phyloP scores from a whole-genome alignment of 2,113 vertebrate genomes.

The Hyperopisus bebe region DNA sequence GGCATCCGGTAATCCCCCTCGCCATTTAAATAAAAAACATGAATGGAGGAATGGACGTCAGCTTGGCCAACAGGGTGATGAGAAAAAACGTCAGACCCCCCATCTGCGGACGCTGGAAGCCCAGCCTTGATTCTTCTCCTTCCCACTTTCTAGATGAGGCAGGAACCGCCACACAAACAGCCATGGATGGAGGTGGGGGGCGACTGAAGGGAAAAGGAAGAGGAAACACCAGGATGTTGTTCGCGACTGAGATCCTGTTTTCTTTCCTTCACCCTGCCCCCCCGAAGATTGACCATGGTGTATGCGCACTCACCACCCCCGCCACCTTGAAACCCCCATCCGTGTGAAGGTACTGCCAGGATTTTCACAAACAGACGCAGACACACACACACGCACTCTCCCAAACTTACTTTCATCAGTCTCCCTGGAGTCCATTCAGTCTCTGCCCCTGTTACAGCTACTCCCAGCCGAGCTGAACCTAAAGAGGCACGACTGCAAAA shows the following conservation, averaged over 20 bases:
- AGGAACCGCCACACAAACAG: constrained; percentile 46
- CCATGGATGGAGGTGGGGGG: constrained; percentile 12
- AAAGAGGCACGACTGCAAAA: not conserved
- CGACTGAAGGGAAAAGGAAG: not conserved
- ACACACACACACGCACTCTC: not conserved
- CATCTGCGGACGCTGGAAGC: constrained; percentile 32
- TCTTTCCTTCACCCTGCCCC: constrained; percentile 40
- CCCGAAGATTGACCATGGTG: constrained; percentile 38
- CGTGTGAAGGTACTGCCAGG: constrained; percentile 18
- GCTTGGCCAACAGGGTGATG: constrained; percentile 23
- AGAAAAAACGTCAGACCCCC: constrained; percentile 5
- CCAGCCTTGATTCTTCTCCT: constrained; percentile 33
- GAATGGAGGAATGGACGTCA: constrained; percentile 21
- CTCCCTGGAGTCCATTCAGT: not conserved
- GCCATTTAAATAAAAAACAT: constrained; percentile 31
- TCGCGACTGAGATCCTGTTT: constrained; percentile 60
- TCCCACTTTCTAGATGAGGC: constrained; percentile 38
- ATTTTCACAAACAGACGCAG: not conserved
- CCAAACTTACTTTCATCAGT: not conserved
- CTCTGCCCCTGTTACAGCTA: not conserved
- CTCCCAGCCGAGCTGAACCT: not conserved
- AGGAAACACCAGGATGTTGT: constrained; percentile 58
- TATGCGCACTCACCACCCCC: constrained; percentile 47
- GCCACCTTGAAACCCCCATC: constrained; percentile 10
- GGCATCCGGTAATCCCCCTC: not conserved